Evolutionary conservation across 37 sponge, comb jelly and placozoan genomes (phyloP).

Genomic region (Aphrocallistes beatrix): DNA sequence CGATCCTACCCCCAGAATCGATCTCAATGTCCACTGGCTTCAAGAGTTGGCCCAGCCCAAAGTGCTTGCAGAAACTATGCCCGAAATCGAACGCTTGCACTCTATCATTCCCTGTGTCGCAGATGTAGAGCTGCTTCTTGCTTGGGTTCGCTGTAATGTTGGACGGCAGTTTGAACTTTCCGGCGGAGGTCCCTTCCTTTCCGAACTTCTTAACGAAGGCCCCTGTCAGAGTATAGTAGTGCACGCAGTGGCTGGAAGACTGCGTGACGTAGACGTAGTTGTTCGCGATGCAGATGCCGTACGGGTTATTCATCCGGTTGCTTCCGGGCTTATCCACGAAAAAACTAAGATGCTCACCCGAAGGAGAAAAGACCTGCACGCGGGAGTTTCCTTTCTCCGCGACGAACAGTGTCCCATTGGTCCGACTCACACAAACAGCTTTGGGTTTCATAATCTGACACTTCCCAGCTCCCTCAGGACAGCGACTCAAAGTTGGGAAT

Average conservation of each 20-base stretch:
- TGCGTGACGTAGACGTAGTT: neutral
- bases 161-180: neutral
- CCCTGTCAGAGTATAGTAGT: neutral
- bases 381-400: conserved; percentile 11
- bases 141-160: neutral
- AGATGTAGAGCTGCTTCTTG: neutral
- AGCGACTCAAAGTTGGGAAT: neutral
- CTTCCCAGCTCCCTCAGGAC: neutral
- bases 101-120: neutral
- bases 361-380: neutral
- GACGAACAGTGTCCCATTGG: neutral
- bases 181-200: neutral
- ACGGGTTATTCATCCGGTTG: neutral
- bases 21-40: neutral
- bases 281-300: neutral
- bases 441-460: neutral
- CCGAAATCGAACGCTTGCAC: neutral
- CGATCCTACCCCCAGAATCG: neutral
- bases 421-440: neutral
- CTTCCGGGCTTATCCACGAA: neutral
- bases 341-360: neutral
- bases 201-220: conserved; percentile 9
- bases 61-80: neutral
- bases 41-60: neutral
- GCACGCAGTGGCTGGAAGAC: neutral